These are phyloP conservation scores for Paraplagusia blochii DNA, from an alignment of 2,113 vertebrate genomes.

Conservation along the genomic window DNA sequence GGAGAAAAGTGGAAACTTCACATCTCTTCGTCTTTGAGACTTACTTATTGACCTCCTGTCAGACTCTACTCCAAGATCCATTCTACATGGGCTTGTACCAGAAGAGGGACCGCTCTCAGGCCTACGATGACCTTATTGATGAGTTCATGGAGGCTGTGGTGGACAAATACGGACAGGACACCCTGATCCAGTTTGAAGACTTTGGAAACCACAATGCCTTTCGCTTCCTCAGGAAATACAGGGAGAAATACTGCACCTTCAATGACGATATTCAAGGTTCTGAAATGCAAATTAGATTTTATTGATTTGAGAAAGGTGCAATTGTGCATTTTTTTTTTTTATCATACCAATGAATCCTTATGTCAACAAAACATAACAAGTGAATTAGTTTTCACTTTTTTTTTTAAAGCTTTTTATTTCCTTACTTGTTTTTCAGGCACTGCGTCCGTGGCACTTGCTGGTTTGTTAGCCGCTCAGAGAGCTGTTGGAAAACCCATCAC, in stretches of 20 bases:
- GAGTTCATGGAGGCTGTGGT: conserved; percentile 98
- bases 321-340: too few relatives aligned
- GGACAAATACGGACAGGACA: conserved; percentile 91
- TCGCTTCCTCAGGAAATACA: conserved; percentile 89
- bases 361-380: too few relatives aligned
- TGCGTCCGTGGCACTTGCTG: conserved; percentile 89
- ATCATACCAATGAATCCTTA: too few relatives aligned
- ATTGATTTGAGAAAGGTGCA: not conserved
- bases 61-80: conserved; percentile 88
- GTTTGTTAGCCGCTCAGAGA: conserved; percentile 88
- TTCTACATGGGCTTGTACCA: conserved; percentile 98
- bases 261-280: conserved; percentile 98
- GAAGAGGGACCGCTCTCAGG: conserved; percentile 86
- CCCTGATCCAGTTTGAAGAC: conserved; percentile 96
- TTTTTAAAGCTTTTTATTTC: not conserved
- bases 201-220: conserved; percentile 99
- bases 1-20: not conserved
- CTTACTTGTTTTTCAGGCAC: conserved; percentile 79
- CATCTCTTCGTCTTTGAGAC: not conserved
- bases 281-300: not conserved
- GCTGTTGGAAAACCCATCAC: conserved; percentile 83
- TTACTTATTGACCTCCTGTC: not conserved
- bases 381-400: too few relatives aligned
- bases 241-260: conserved; percentile 96
- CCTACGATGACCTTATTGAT: conserved; percentile 93